These are phyloP conservation scores for Cyanistes caeruleus DNA, from an alignment of 2,113 vertebrate genomes.

Conservation along the genomic window DNA sequence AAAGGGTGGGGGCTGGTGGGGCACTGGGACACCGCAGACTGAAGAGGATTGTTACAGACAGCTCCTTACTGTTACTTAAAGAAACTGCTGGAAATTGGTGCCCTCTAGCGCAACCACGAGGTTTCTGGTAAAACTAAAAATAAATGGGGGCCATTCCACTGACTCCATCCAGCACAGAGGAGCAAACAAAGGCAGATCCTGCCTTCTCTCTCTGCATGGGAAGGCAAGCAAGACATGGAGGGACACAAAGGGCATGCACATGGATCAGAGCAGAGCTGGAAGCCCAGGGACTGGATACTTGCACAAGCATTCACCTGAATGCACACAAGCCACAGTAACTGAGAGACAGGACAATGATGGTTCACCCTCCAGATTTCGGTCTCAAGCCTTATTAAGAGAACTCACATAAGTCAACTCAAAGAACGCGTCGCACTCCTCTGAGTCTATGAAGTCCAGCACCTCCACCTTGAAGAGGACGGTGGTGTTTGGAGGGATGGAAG, in stretches of 20 bases:
- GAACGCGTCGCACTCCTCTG: constrained; percentile 82
- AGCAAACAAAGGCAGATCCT: background rate
- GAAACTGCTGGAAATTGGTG: background rate
- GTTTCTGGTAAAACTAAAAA: background rate
- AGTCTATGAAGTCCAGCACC: constrained; percentile 87
- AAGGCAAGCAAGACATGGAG: background rate
- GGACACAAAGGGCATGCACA: background rate
- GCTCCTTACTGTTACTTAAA: background rate
- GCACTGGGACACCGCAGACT: background rate
- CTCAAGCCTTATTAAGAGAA: background rate
- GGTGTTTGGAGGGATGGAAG: constrained; percentile 82
- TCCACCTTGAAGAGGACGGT: constrained; percentile 87
- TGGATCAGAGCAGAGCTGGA: background rate
- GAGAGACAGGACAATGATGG: background rate
- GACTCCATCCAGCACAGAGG: background rate
- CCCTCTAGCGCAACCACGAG: constrained; percentile 19
- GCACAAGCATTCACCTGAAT: background rate
- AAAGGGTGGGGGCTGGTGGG: background rate
- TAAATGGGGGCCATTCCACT: background rate
- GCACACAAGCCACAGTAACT: background rate
- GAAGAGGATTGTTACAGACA: background rate
- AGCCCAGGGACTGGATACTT: background rate
- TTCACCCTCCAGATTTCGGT: background rate
- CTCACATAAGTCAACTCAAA: constrained; percentile 79
- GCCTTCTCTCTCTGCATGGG: background rate